phyloP scores from a whole-genome alignment of 53 echinoderm and acorn worm species.

The Paracentrotus lividus region DNA sequence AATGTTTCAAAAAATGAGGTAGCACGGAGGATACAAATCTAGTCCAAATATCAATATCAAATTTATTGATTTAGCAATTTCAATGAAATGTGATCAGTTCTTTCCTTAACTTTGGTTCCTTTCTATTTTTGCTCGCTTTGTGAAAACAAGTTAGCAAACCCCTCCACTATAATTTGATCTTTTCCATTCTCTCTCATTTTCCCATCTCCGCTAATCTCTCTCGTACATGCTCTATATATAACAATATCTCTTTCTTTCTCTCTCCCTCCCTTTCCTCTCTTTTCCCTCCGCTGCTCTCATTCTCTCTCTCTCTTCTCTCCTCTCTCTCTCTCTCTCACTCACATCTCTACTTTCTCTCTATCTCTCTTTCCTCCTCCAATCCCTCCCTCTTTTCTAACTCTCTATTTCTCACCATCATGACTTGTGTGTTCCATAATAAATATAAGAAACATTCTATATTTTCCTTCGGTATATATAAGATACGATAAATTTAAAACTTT shows the following conservation, averaged over 20 bases:
- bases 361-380: background rate
- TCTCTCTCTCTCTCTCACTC: background rate
- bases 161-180: background rate
- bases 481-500: no score
- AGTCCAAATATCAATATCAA: conserved; percentile 36
- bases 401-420: background rate
- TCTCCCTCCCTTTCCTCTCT: background rate
- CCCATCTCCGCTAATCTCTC: background rate
- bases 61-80: conserved; percentile 45
- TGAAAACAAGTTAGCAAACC: conserved; percentile 12
- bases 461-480: no score
- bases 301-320: background rate
- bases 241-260: background rate
- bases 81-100: conserved; percentile 40
- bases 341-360: background rate
- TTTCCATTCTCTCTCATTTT: background rate
- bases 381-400: background rate
- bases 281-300: background rate
- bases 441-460: no score
- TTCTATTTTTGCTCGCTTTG: background rate
- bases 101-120: background rate
- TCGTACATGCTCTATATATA: background rate
- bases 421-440: no score
- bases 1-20: background rate
- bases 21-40: conserved; percentile 29